Percentiles rank a stretch among this genome's conserved stretches.
These are phyloP conservation scores for Hylaeus anthracinus DNA, from an alignment of 1,140 invertebrate genomes.

Conservation along the genomic window DNA sequence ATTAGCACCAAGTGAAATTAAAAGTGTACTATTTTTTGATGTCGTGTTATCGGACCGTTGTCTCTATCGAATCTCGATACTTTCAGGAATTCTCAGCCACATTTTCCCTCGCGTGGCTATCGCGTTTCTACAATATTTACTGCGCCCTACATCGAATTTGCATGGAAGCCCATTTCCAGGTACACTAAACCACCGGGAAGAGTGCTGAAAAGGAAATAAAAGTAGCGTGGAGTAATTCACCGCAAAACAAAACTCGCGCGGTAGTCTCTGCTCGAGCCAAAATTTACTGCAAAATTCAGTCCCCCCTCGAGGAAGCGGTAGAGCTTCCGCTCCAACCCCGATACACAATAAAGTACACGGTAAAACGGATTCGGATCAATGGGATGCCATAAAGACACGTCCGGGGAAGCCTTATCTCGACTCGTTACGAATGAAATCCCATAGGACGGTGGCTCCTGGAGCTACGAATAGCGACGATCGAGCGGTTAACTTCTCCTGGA, in stretches of 20 bases:
- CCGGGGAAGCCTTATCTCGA: constrained; percentile 46
- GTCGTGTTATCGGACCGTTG: no score
- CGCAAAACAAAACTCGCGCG: neutral
- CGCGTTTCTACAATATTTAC: no score
- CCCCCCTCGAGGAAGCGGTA: neutral
- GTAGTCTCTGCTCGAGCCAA: neutral
- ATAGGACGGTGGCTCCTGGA: constrained; percentile 4
- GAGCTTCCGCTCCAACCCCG: constrained; percentile 11
- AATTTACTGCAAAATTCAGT: constrained; percentile 11
- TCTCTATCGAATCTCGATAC: no score
- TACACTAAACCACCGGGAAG: neutral
- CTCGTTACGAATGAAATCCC: constrained; percentile 27
- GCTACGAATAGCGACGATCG: constrained; percentile 15
- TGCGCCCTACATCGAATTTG: no score
- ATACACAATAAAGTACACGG: constrained; percentile 30
- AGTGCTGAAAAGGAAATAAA: neutral
- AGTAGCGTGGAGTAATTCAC: neutral
- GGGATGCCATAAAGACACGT: constrained; percentile 49
- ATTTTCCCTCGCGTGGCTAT: neutral
- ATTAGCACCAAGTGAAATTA: no score
- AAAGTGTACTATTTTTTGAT: no score
- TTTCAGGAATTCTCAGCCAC: no score
- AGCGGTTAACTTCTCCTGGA: neutral
- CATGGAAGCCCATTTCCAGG: neutral
- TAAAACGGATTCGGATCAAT: constrained; percentile 48